These are phyloP conservation scores for Atractosteus spatula DNA, from an alignment of 2,113 vertebrate species.

Conservation along the genomic window DNA sequence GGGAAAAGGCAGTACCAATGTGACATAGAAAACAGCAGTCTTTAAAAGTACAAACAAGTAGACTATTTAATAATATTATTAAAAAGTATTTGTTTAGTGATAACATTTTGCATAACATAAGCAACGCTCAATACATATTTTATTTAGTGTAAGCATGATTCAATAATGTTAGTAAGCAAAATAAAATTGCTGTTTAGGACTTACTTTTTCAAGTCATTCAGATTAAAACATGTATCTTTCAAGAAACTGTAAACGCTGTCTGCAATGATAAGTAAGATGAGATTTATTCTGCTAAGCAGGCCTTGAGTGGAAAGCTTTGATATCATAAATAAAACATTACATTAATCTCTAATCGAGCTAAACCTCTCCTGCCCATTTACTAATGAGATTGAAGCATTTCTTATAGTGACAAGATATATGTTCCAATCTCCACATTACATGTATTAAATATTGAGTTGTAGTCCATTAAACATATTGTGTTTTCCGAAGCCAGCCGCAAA, in stretches of 20 bases:
- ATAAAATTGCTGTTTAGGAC: neutral
- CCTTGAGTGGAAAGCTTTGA: slow-evolving; percentile 63
- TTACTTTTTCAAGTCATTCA: neutral
- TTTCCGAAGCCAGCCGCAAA: slow-evolving; percentile 47
- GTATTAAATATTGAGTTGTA: slow-evolving; percentile 68
- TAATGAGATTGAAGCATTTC: slow-evolving; percentile 68
- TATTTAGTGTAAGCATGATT: neutral
- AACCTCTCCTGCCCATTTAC: slow-evolving; percentile 63
- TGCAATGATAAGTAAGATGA: slow-evolving; percentile 36
- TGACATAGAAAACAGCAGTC: too few species aligned
- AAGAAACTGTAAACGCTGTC: neutral
- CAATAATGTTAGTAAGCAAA: neutral
- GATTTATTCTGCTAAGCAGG: slow-evolving; percentile 66
- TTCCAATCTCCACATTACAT: slow-evolving; percentile 66
- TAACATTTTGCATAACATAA: too few species aligned
- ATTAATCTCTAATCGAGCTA: slow-evolving; percentile 60
- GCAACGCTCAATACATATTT: neutral
- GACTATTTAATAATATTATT: too few species aligned
- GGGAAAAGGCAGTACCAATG: neutral
- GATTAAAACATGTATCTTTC: neutral
- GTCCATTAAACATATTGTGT: slow-evolving; percentile 71
- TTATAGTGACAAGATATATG: slow-evolving; percentile 69
- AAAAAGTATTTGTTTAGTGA: too few species aligned
- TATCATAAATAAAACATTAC: slow-evolving; percentile 62
- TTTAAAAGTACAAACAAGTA: too few species aligned